These are phyloP conservation scores for Pseudorectes ferrugineus DNA, from an alignment of 2,113 vertebrate species.

Conservation along the genomic window DNA sequence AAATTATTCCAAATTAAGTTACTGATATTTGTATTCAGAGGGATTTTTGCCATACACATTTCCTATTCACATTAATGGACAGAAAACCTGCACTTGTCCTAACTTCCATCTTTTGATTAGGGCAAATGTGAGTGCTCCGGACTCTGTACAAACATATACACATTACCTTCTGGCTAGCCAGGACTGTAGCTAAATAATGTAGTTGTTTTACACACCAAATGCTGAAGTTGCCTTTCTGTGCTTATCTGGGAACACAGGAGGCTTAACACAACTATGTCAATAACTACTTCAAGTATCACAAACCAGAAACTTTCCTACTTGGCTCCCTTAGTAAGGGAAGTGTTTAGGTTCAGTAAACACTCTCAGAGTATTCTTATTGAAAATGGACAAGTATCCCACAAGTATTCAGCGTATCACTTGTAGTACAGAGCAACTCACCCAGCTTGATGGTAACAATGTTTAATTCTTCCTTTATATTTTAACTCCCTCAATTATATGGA, in stretches of 20 bases:
- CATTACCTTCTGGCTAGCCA: background rate
- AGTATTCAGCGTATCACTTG: background rate
- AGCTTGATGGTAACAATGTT: background rate
- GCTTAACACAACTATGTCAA: background rate
- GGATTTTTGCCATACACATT: background rate
- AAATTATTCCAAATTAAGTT: slow-evolving; percentile 14
- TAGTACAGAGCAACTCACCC: background rate
- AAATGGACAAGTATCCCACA: background rate
- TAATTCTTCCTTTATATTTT: background rate
- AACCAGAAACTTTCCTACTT: background rate
- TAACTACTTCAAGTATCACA: background rate
- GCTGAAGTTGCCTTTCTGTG: background rate
- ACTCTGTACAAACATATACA: background rate
- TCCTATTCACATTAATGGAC: background rate
- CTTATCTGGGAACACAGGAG: background rate
- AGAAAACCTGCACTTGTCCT: background rate
- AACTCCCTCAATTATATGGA: background rate
- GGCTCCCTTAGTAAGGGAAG: background rate
- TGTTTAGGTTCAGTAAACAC: background rate
- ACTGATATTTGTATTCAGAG: background rate
- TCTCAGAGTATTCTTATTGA: background rate
- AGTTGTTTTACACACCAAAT: background rate
- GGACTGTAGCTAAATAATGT: background rate
- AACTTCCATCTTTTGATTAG: background rate
- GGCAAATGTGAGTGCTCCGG: background rate